These are phyloP conservation scores for Solenopsis fugax DNA, from an alignment of 1,140 invertebrate species.

Conservation along the genomic window DNA sequence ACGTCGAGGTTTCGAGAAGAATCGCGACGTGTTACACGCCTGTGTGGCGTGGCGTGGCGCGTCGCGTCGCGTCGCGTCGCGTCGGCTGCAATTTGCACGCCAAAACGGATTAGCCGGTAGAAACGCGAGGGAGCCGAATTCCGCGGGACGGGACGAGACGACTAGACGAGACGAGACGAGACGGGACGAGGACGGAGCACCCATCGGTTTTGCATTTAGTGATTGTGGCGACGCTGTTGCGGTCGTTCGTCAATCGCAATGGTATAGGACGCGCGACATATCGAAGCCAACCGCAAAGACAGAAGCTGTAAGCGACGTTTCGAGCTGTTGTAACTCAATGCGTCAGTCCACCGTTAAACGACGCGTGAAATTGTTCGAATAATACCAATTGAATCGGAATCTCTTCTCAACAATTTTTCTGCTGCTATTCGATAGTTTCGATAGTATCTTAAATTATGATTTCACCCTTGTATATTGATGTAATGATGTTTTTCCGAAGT, in stretches of 20 bases:
- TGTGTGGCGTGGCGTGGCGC: not conserved
- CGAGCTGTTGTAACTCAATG: constrained; percentile 24
- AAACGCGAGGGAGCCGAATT: constrained; percentile 28
- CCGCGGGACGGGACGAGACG: not conserved
- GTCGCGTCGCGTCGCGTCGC: not conserved
- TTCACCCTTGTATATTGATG: not conserved
- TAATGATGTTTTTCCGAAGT: not conserved
- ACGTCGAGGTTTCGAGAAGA: constrained; percentile 31
- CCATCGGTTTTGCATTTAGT: constrained; percentile 71
- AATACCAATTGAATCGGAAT: not conserved
- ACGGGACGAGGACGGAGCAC: constrained; percentile 6
- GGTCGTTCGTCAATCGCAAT: constrained; percentile 72
- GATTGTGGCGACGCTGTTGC: constrained; percentile 69
- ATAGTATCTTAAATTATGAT: not conserved
- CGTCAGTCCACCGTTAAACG: not conserved
- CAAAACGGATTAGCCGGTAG: constrained; percentile 62
- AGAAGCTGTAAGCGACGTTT: constrained; percentile 58
- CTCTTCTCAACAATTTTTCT: not conserved
- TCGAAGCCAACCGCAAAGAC: constrained; percentile 66
- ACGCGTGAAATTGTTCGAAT: constrained; percentile 15
- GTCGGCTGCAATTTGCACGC: constrained; percentile 57
- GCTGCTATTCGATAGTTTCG: not conserved
- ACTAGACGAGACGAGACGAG: not conserved
- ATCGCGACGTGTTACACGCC: constrained; percentile 32
- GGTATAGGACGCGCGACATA: constrained; percentile 56